Base-by-base conservation (phyloP, 1,140 invertebrate species). In the Phymorhynchus buccinoides region DNA sequence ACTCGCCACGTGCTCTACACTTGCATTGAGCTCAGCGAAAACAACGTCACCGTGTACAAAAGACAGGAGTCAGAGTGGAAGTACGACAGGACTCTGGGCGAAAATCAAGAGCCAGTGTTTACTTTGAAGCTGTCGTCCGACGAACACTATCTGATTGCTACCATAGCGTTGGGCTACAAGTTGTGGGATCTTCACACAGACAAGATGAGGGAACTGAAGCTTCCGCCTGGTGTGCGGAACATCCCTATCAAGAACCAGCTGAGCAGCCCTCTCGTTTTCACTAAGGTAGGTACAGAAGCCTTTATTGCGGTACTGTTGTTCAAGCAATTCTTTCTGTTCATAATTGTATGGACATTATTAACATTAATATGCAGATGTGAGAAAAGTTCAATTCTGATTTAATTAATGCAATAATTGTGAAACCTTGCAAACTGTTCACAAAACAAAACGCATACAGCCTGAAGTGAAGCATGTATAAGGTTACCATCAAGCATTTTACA, bases 171-270 rank as follows among this genome's bases (percentile, higher is more conserved):
- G 88, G 96, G 97, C 1, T 95, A 96, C 89, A 94, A 94, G 88
- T 88, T 93, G 30, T 95, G 93, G 91, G 91, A 94, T 85, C 84
- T 94, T 35, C 88, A 84, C 87, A 91, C 85, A 44, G 91, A 87
- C 95, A 95, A 7, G 95, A 96, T 86, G 95, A 87, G 90, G 62
- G 89, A 96, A 14, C 92, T 99, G 27, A 94, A 95, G 52, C 93
- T 99, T 35, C 98, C 98, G 0, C 96, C 98, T 7, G 97, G 97
- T 0, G 96, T 98, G 2, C 94, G 97, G 77, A 99, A 99, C 91
- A 99, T 99, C 80, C 97, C 96, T 12, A 98, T 97, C 0, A 97
- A 96, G 91, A 93, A 93, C 84, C 90, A 89, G 56, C 85, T 93
- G 3, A 86, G 84, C 18, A 90, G 89, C 73, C 86, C 90, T n/a